A percentile compares a stretch with the other conserved stretches of the same genome.
These are phyloP conservation scores for Uropsilus gracilis DNA, from an alignment of 2,113 vertebrate genomes.

Conservation along the genomic window DNA sequence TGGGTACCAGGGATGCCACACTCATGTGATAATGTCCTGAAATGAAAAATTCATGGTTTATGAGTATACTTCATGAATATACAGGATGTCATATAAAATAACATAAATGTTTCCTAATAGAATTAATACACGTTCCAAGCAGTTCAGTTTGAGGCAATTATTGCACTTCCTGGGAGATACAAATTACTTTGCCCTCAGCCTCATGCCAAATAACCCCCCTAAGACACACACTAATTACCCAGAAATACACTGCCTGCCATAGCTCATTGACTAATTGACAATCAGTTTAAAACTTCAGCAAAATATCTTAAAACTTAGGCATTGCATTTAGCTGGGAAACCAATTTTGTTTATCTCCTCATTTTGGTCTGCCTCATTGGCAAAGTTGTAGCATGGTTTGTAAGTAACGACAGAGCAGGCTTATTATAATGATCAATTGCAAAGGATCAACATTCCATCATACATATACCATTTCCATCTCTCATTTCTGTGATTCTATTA, in stretches of 20 bases:
- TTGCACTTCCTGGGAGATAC: constrained; percentile 66
- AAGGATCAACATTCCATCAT: constrained; percentile 35
- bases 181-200: constrained; percentile 78
- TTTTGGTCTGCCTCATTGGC: constrained; percentile 58
- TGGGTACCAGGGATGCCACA: neutral
- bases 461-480: constrained; percentile 59
- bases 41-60: constrained; percentile 73
- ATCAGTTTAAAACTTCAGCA: constrained; percentile 69
- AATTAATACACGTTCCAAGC: constrained; percentile 74
- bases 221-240: constrained; percentile 71
- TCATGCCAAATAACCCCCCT: constrained; percentile 80
- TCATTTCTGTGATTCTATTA: constrained; percentile 70
- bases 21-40: neutral
- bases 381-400: constrained; percentile 48
- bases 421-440: constrained; percentile 53
- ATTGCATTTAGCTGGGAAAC: neutral
- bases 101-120: constrained; percentile 74
- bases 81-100: constrained; percentile 74
- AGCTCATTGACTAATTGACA: constrained; percentile 78
- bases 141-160: constrained; percentile 64
- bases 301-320: constrained; percentile 77
- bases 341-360: constrained; percentile 55
- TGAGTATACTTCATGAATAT: constrained; percentile 71
- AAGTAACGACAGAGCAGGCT: constrained; percentile 63
- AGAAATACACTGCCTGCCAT: constrained; percentile 70